A percentile compares a stretch with the other conserved stretches of the same genome.
These are phyloP conservation scores for Clavelina lepadiformis DNA, from an alignment of 23 tunicate genomes.

Conservation along the genomic window DNA sequence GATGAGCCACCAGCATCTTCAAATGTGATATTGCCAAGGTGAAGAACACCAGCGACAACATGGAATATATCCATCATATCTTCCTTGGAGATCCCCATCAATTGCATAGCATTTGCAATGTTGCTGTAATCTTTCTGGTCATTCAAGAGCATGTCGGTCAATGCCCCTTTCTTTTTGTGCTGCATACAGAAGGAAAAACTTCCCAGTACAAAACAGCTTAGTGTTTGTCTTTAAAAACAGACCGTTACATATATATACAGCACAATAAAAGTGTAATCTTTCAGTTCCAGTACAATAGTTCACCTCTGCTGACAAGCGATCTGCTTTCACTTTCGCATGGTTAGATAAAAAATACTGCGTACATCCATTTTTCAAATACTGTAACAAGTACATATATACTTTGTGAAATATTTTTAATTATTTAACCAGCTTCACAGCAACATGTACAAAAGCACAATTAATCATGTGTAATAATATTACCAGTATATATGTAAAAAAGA, in stretches of 20 bases:
- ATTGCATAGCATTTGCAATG: slow-evolving; percentile 55
- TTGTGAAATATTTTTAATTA: not conserved
- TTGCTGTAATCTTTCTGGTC: slow-evolving; percentile 63
- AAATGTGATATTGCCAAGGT: slow-evolving; percentile 81
- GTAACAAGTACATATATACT: slow-evolving; percentile 9
- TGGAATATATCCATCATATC: slow-evolving; percentile 70
- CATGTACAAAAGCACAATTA: too few species aligned
- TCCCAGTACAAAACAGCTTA: not conserved
- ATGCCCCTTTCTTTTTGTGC: slow-evolving; percentile 63
- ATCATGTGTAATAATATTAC: too few species aligned
- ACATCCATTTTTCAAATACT: slow-evolving; percentile 68
- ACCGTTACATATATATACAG: not conserved
- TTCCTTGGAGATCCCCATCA: slow-evolving; percentile 59
- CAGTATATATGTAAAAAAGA: too few species aligned
- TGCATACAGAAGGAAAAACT: slow-evolving; percentile 11
- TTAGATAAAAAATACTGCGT: slow-evolving; percentile 66
- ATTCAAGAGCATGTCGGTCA: slow-evolving; percentile 68
- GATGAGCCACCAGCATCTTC: slow-evolving; percentile 89
- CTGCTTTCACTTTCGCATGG: slow-evolving; percentile 44
- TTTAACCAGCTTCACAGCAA: too few species aligned
- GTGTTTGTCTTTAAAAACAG: too few species aligned
- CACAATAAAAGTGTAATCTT: not conserved
- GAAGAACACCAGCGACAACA: slow-evolving; percentile 88
- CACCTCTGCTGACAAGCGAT: slow-evolving; percentile 48
- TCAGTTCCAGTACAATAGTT: not conserved